Conservation (phyloP, 2,113 vertebrate species). For the Alaudala cheleensis region DNA sequence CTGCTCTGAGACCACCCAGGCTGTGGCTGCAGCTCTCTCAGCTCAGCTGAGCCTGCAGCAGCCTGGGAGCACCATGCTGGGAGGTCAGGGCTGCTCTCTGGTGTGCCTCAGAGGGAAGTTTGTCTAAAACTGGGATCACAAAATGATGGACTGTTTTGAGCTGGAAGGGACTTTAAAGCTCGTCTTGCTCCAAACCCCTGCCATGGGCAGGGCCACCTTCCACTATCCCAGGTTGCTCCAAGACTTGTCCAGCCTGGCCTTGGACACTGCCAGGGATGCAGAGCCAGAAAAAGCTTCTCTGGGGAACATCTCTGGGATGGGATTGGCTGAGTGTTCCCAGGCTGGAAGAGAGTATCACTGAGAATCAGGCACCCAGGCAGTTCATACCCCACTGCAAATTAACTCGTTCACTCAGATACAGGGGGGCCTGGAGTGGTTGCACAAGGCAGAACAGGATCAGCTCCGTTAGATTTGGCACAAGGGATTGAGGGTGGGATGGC, state of each 20-base stretch:
- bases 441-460: accelerated
- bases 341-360: neutral
- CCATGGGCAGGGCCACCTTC: neutral
- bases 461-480: accelerated
- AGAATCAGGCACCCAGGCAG: no score
- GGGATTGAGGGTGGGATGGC: neutral
- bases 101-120: neutral
- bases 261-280: neutral
- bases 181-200: neutral
- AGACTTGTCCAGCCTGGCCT: accelerated
- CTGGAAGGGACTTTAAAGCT: neutral
- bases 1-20: neutral
- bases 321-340: neutral
- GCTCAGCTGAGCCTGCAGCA: neutral
- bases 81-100: neutral
- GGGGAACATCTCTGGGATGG: neutral
- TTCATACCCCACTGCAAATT: neutral
- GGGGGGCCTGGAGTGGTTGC: neutral
- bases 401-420: neutral
- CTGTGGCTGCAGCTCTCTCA: neutral
- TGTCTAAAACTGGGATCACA: neutral
- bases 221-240: neutral
- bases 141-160: no score
- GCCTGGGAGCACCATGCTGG: neutral
- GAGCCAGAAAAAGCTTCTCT: neutral